These are phyloP conservation scores for Psittacara wagleri DNA, from an alignment of 2,113 vertebrate species.

Conservation along the genomic window DNA sequence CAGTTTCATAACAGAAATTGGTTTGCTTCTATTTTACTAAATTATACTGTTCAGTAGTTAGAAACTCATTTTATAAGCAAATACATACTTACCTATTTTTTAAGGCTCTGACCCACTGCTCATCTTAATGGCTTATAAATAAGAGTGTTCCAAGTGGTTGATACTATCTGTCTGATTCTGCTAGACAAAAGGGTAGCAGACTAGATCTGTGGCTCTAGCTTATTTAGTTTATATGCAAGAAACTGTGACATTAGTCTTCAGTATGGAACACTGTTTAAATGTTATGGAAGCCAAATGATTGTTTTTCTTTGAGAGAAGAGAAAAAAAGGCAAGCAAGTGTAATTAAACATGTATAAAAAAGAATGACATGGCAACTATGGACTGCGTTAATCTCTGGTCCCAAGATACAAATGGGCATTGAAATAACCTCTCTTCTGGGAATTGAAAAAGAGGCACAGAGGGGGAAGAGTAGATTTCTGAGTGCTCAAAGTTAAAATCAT, in stretches of 20 bases:
- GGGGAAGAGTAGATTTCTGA: background rate
- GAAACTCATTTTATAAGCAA: constrained; percentile 41
- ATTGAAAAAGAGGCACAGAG: background rate
- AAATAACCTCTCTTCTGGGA: background rate
- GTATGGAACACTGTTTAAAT: background rate
- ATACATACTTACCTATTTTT: constrained; percentile 18
- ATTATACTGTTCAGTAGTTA: constrained; percentile 44
- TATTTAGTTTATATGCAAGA: constrained; percentile 18
- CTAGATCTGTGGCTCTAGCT: background rate
- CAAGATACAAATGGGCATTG: background rate
- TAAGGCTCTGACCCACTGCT: constrained; percentile 5
- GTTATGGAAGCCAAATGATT: constrained; percentile 28
- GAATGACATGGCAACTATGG: background rate
- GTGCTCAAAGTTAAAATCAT: background rate
- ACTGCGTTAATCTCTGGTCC: background rate
- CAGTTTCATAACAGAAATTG: constrained; percentile 38
- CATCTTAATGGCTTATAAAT: constrained; percentile 24
- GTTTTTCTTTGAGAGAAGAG: background rate
- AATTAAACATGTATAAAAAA: constrained; percentile 41
- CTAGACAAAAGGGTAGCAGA: background rate
- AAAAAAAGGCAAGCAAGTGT: background rate
- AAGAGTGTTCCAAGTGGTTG: background rate
- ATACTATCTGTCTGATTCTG: constrained; percentile 21
- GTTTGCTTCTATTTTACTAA: constrained; percentile 51
- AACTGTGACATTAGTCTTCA: background rate